A percentile compares a stretch with the other conserved stretches of the same genome.
phyloP scores from a whole-genome alignment of 2,888 invertebrate species.

The Lithophane ornitopus region DNA sequence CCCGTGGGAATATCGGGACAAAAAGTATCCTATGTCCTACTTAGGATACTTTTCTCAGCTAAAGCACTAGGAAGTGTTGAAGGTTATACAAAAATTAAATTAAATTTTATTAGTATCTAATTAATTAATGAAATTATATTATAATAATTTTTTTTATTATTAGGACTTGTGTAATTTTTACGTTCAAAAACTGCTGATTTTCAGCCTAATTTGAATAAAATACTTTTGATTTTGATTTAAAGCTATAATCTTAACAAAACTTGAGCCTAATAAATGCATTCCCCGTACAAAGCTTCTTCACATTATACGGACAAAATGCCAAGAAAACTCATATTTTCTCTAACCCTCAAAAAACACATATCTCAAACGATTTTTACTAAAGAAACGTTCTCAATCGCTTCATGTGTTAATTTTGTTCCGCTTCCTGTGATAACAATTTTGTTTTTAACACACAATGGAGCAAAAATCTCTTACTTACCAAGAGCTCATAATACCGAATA shows the following conservation, averaged over 20 bases:
- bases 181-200: background rate
- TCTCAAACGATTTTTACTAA: conserved; percentile 13
- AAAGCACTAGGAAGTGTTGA: background rate
- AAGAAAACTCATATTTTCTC: conserved; percentile 4
- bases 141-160: too few species aligned
- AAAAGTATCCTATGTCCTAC: too few species aligned
- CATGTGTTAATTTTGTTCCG: conserved; percentile 48
- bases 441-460: conserved; percentile 52
- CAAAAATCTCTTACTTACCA: conserved; percentile 21
- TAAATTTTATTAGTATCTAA: too few species aligned
- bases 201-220: background rate
- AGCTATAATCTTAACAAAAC: background rate
- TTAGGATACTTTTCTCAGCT: background rate
- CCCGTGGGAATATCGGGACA: too few species aligned
- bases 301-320: background rate
- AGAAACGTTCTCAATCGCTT: conserved; percentile 52
- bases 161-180: background rate
- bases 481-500: conserved; percentile 33
- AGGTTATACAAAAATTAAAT: too few species aligned
- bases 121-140: too few species aligned
- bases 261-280: background rate
- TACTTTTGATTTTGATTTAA: too few species aligned
- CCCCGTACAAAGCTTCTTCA: background rate
- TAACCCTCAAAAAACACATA: background rate
- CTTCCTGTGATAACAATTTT: conserved; percentile 43